Evolutionary conservation across 2,888 invertebrate genomes (phyloP), one percentile per base, ranked within the genome.

Genomic region (Helicoverpa assulta): DNA sequence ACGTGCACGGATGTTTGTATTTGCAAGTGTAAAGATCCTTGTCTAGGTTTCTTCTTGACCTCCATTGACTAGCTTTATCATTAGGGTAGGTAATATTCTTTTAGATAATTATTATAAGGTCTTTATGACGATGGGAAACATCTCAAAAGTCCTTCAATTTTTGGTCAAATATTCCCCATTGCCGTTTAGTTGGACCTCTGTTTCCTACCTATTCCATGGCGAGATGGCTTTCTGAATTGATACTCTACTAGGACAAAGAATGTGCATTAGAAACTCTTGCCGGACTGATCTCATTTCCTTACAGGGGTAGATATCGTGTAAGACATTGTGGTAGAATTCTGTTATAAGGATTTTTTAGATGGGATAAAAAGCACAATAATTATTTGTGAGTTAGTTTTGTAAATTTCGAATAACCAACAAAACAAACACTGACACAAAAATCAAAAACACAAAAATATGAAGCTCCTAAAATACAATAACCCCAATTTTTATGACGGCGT

Each of bases 401-500:
- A 14, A 40, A 4, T 40, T 14, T 14, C 4, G 50, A 54, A 54
- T 29, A 53, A 21, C 51, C 21, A 5, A 8, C 5, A 51, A 54
- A 16, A n/a, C 43, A 19, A 58, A 53, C 18, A 58, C 16, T 29
- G 5, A 19, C 10, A 47, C 26, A 3, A 64, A 37, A 63, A 7
- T 55, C 40, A 50, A 47, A 52, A 51, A 54, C 64, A 65, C 37
- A 70, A 62, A 74, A 66, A 63, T 67, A 63, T 78, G 59, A 73
- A 33, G 56, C 37, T 60, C 47, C 60, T 57, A 54, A 67, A 80
- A 76, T 70, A 76, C 78, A 74, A 65, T 80, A 74, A 58, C 74
- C 72, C 77, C 74, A 67, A 73, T 80, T 82, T 80, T 75, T 66
- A 57, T 66, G 50, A 60, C 76, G 76, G 62, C 61, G 76, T 66